Conservation (phyloP, 2,113 vertebrate species). For the Hippocampus zosterae region DNA sequence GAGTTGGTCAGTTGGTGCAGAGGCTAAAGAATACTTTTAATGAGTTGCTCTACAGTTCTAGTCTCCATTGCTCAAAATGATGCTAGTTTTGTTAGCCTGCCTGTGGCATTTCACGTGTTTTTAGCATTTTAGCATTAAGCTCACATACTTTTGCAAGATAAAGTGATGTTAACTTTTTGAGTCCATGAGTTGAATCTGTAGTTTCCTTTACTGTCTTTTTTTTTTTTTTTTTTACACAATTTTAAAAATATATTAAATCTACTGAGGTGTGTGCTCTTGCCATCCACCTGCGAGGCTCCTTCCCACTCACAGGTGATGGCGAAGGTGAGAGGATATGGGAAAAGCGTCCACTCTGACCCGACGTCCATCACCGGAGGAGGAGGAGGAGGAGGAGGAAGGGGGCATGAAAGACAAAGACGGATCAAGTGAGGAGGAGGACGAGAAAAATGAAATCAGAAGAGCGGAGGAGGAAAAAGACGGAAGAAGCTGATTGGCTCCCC, state of each 20-base stretch:
- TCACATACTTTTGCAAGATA: background rate
- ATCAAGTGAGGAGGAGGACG: constrained; percentile 15
- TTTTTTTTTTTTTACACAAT: background rate
- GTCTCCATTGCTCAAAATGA: too few species aligned
- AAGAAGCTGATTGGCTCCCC: constrained; percentile 66
- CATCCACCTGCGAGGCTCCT: background rate
- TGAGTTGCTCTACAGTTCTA: too few species aligned
- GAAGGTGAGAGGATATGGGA: constrained; percentile 51
- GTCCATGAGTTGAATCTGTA: background rate
- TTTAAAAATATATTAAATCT: background rate
- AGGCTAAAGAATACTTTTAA: too few species aligned
- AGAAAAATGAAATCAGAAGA: constrained; percentile 57
- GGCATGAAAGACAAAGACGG: constrained; percentile 40
- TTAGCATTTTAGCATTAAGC: background rate
- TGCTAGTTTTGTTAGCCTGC: too few species aligned
- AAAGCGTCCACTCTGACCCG: constrained; percentile 64
- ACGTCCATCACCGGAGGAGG: constrained; percentile 47
- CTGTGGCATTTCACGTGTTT: background rate
- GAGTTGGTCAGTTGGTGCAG: too few species aligned
- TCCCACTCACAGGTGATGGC: background rate
- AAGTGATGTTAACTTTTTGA: too few species aligned
- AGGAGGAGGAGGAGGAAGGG: constrained; percentile 44
- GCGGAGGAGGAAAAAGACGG: constrained; percentile 63
- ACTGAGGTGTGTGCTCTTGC: background rate
- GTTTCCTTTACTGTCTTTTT: background rate